Evolutionary conservation across 2,113 vertebrate species (phyloP).

Genomic region (Nycticorax nycticorax): DNA sequence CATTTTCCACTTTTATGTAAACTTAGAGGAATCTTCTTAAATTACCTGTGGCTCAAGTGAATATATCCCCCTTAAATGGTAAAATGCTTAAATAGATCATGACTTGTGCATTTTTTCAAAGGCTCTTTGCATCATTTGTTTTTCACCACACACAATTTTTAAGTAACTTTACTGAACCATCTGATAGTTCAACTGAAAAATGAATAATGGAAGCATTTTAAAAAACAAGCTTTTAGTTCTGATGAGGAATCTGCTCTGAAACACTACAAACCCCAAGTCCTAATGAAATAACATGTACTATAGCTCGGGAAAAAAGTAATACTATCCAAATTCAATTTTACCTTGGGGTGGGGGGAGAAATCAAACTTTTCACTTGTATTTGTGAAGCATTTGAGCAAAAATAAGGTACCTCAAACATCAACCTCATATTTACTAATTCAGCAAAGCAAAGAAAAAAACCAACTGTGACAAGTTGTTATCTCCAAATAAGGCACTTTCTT

Average conservation of each 20-base stretch:
- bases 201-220: fast-evolving
- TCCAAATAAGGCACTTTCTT: background rate
- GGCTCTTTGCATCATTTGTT: background rate
- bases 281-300: background rate
- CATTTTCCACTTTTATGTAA: background rate
- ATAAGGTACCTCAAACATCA: background rate
- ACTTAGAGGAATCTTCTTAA: background rate
- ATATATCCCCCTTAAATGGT: background rate
- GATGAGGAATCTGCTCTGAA: background rate
- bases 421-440: background rate
- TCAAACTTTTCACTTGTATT: background rate
- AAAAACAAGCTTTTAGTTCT: background rate
- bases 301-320: background rate
- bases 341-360: background rate
- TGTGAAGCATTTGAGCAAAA: background rate
- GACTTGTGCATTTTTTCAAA: background rate
- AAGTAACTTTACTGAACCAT: background rate
- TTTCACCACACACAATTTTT: background rate
- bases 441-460: background rate
- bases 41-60: background rate
- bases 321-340: background rate
- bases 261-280: background rate
- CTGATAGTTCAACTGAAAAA: background rate
- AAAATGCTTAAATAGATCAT: background rate
- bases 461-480: background rate